These are phyloP conservation scores for Reticulitermes lucifugus DNA, from an alignment of 2,888 invertebrate genomes.

Conservation along the genomic window DNA sequence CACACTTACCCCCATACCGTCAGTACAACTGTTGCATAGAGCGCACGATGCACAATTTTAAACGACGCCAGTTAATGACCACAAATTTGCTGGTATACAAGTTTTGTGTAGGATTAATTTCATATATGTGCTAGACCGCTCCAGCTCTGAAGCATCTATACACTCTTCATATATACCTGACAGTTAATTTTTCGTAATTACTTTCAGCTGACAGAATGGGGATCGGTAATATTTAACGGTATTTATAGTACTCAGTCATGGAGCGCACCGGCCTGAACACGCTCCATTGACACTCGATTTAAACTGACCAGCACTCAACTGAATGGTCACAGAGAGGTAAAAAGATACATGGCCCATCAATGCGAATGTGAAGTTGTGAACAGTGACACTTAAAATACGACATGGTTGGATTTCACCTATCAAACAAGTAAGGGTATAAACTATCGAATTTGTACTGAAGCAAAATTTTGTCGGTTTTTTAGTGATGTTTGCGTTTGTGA, in stretches of 20 bases:
- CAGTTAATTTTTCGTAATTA: conserved; percentile 42
- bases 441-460: not conserved
- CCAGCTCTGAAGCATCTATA: conserved; percentile 11
- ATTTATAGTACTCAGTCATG: conserved; percentile 27
- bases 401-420: not conserved
- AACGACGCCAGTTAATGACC: not conserved
- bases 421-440: not conserved
- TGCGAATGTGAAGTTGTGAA: conserved; percentile 18
- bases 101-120: too few species aligned
- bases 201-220: conserved; percentile 27
- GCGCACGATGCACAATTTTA: not conserved
- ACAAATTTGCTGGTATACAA: not conserved
- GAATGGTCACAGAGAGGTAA: not conserved
- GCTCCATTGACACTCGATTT: not conserved
- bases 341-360: conserved; percentile 39
- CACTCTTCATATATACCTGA: conserved; percentile 35
- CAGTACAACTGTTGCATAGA: not conserved
- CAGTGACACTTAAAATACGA: conserved; percentile 37
- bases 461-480: not conserved
- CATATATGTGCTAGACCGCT: conserved; percentile 20
- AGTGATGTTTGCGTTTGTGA: not conserved
- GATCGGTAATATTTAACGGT: conserved; percentile 38
- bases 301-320: conserved; percentile 9
- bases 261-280: not conserved
- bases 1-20: not conserved